Conservation (phyloP, 2,888 invertebrate genomes). For the Oegoconia quadripuncta region DNA sequence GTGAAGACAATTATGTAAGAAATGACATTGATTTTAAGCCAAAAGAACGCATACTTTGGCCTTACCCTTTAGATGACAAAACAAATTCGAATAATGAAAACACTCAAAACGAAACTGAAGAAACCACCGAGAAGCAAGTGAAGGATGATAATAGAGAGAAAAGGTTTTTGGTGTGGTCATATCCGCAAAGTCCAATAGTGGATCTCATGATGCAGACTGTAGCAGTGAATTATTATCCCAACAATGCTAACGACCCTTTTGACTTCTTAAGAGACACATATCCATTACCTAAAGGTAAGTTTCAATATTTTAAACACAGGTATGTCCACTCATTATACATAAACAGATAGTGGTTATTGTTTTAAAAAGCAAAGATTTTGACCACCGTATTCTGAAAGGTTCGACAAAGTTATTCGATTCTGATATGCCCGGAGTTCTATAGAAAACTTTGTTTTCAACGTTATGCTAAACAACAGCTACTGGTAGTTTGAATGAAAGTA, state of each 20-base stretch:
- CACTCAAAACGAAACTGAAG: slow-evolving; percentile 7
- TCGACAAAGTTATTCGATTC: too few relatives aligned
- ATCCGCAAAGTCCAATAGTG: slow-evolving; percentile 56
- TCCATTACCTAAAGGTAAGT: slow-evolving; percentile 65
- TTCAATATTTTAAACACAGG: background rate
- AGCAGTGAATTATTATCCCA: slow-evolving; percentile 44
- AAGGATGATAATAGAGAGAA: slow-evolving; percentile 26
- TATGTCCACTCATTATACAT: too few relatives aligned
- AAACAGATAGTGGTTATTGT: too few relatives aligned
- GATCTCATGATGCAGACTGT: slow-evolving; percentile 60
- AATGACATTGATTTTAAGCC: slow-evolving; percentile 19
- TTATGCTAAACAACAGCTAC: too few relatives aligned
- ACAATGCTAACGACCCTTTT: slow-evolving; percentile 53
- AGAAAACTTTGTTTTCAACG: too few relatives aligned
- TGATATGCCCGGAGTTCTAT: too few relatives aligned
- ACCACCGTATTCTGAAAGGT: too few relatives aligned
- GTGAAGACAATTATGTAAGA: slow-evolving; percentile 20
- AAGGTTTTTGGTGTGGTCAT: slow-evolving; percentile 49
- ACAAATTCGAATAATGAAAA: slow-evolving; percentile 15
- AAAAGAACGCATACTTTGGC: slow-evolving; percentile 44
- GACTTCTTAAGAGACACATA: slow-evolving; percentile 64
- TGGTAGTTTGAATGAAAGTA: too few relatives aligned
- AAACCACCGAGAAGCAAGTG: slow-evolving; percentile 15
- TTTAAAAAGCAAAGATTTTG: too few relatives aligned
- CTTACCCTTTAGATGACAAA: slow-evolving; percentile 35